A percentile compares a stretch with the other conserved stretches of the same genome.
Evolutionary conservation across 2,888 invertebrate species (phyloP).

Genomic region (Cacoxenus indagator): DNA sequence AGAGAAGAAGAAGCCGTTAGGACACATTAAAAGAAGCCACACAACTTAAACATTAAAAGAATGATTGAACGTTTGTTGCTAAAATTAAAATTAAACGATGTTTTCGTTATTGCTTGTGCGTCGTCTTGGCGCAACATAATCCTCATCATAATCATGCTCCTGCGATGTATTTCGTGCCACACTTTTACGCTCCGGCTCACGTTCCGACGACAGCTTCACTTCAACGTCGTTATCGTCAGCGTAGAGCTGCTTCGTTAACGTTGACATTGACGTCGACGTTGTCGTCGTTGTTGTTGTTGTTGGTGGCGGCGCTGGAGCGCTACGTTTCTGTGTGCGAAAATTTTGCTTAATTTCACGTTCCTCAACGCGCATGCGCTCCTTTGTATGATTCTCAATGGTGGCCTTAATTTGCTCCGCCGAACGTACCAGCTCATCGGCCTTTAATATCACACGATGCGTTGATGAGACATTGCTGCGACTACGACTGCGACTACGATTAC

Average conservation of each 20-base stretch:
- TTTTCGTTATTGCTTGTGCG: no score
- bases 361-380: constrained; percentile 62
- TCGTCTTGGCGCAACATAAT: no score
- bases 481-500: constrained; percentile 35
- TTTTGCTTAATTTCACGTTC: constrained; percentile 58
- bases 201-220: no score
- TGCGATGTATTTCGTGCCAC: not conserved
- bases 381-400: constrained; percentile 63
- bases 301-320: no score
- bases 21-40: no score
- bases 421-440: constrained; percentile 63
- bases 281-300: constrained; percentile 27
- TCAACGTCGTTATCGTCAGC: not conserved
- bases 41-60: no score
- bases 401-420: constrained; percentile 67
- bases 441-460: constrained; percentile 50
- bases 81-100: no score
- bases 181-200: no score
- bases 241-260: constrained; percentile 8
- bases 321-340: constrained; percentile 49
- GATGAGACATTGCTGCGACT: constrained; percentile 44
- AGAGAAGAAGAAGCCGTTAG: no score
- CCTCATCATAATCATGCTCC: not conserved
- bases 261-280: no score
- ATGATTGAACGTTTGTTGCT: no score